Conservation (phyloP, 2,797 vertebrate species). For the Pangasius djambal region DNA sequence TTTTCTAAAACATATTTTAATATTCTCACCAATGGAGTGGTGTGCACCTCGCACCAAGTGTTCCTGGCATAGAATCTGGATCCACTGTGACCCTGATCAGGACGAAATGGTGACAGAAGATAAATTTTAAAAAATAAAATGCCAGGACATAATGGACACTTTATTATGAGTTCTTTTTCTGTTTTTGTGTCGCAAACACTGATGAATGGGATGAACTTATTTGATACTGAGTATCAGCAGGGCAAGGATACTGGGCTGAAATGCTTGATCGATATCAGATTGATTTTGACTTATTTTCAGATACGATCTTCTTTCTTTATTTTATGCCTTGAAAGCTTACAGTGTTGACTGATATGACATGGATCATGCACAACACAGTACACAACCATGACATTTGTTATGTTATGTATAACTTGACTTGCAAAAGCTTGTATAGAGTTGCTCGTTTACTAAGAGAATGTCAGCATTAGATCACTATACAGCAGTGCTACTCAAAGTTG, state of each 20-base stretch:
- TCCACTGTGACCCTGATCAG: neutral
- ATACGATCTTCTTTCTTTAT: neutral
- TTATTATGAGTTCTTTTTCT: neutral
- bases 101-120: neutral
- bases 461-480: neutral
- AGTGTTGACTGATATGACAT: neutral
- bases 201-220: neutral
- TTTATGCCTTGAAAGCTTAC: neutral
- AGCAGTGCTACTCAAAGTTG: neutral
- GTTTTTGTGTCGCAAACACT: neutral
- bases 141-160: neutral
- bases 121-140: neutral
- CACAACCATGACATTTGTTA: neutral
- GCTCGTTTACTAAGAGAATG: neutral
- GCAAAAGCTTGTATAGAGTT: neutral
- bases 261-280: neutral
- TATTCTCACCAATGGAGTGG: neutral
- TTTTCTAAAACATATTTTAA: neutral
- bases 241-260: neutral
- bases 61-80: neutral
- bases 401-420: neutral
- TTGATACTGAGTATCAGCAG: neutral
- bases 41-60: neutral
- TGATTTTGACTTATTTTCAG: neutral
- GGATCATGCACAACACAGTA: neutral